phyloP scores from a whole-genome alignment of 2,797 vertebrate species.

The Tragopan temminckii region DNA sequence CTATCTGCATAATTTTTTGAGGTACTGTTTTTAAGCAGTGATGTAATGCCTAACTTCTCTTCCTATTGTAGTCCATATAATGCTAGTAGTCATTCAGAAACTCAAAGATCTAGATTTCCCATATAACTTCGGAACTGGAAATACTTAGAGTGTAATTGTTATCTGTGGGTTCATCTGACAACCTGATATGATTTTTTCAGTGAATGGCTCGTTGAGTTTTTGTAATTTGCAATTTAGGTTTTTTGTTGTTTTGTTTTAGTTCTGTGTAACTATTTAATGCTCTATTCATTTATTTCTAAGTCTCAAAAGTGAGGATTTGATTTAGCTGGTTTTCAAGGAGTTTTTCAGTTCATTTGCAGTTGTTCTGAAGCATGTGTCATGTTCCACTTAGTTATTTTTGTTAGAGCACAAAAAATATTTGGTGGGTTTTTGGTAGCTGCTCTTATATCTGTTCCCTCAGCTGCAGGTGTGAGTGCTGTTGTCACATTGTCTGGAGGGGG shows the following conservation, averaged over 20 bases:
- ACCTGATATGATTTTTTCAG: slow-evolving; percentile 76
- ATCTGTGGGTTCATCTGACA: slow-evolving; percentile 78
- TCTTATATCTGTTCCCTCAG: not conserved
- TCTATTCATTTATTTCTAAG: slow-evolving; percentile 74
- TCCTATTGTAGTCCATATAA: slow-evolving; percentile 58
- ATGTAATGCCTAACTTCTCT: slow-evolving; percentile 63
- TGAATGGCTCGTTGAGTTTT: slow-evolving; percentile 75
- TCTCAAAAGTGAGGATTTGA: slow-evolving; percentile 71
- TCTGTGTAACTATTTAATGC: slow-evolving; percentile 75
- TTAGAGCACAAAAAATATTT: slow-evolving; percentile 54
- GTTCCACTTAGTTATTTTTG: slow-evolving; percentile 65
- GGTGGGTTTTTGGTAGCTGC: not conserved
- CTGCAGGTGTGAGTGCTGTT: not conserved
- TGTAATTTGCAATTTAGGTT: slow-evolving; percentile 56
- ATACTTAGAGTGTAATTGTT: slow-evolving; percentile 78
- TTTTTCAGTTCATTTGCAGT: slow-evolving; percentile 65
- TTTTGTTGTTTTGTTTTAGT: slow-evolving; percentile 61
- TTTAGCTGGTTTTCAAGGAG: slow-evolving; percentile 67
- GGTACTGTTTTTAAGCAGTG: not conserved
- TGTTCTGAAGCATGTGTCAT: slow-evolving; percentile 46
- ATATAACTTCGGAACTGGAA: slow-evolving; percentile 73
- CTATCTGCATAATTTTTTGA: not conserved
- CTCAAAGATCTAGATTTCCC: slow-evolving; percentile 71
- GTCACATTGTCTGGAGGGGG: not conserved
- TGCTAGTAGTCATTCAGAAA: slow-evolving; percentile 71